phyloP scores from a whole-genome alignment of 2,113 vertebrate species.

The Notechis scutatus region DNA sequence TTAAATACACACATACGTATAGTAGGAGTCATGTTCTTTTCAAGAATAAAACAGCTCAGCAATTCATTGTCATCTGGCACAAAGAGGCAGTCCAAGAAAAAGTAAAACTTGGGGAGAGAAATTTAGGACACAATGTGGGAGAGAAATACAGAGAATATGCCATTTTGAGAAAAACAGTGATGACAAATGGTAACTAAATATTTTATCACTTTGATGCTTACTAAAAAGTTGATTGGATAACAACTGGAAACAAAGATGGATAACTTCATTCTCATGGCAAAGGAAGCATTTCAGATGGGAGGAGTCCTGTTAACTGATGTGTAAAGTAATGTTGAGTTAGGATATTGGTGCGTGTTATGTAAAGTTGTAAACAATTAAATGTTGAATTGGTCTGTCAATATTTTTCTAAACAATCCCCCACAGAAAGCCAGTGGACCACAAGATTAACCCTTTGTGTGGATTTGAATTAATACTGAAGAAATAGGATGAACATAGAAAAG shows the following conservation, averaged over 20 bases:
- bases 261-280: background rate
- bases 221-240: background rate
- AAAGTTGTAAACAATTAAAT: background rate
- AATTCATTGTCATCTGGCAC: conserved; percentile 75
- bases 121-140: conserved; percentile 79
- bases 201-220: conserved; percentile 65
- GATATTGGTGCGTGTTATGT: background rate
- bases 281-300: background rate
- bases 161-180: conserved; percentile 53
- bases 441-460: background rate
- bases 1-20: conserved; percentile 68
- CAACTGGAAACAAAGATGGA: background rate
- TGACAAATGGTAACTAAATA: conserved; percentile 63
- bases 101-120: conserved; percentile 75
- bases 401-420: background rate
- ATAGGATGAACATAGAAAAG: background rate
- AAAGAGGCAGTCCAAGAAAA: conserved; percentile 74
- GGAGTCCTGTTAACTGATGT: background rate
- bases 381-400: background rate
- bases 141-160: conserved; percentile 69
- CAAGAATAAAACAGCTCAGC: conserved; percentile 70
- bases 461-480: background rate
- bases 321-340: background rate
- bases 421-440: background rate
- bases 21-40: conserved; percentile 73